Evolutionary conservation across 2,797 vertebrate species (phyloP).

Genomic region (Potorous gilbertii): DNA sequence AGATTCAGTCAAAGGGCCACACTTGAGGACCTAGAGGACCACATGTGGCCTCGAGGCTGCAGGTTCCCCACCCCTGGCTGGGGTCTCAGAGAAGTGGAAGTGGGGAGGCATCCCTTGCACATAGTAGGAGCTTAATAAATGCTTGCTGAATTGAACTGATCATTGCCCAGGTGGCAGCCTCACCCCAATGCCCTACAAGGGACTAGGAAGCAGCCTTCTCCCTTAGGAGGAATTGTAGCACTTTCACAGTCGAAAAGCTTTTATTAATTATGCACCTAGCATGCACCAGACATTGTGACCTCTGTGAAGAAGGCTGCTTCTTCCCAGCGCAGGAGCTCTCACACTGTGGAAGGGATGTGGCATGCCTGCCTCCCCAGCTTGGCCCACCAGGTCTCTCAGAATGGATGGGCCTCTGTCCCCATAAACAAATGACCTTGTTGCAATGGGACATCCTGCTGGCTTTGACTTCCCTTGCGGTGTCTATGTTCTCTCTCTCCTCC

Average conservation of each 20-base stretch:
- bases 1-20: too few relatives aligned
- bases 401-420: background rate
- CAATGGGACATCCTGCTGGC: background rate
- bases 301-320: background rate
- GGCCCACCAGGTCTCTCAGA: background rate
- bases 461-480: fast-evolving
- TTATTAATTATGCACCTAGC: background rate
- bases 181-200: background rate
- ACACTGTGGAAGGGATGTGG: background rate
- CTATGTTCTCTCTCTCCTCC: background rate
- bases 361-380: background rate
- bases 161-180: background rate
- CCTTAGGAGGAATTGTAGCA: background rate
- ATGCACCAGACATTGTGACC: background rate
- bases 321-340: background rate
- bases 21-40: too few relatives aligned
- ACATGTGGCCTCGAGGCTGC: too few relatives aligned
- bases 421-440: background rate
- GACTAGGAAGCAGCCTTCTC: background rate
- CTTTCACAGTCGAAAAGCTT: background rate
- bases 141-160: background rate
- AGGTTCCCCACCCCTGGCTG: too few relatives aligned
- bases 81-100: too few relatives aligned
- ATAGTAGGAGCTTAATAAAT: background rate
- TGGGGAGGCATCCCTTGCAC: too few relatives aligned